Base-by-base conservation (phyloP, 2,797 vertebrate species). In the Neoniphon sammara region DNA sequence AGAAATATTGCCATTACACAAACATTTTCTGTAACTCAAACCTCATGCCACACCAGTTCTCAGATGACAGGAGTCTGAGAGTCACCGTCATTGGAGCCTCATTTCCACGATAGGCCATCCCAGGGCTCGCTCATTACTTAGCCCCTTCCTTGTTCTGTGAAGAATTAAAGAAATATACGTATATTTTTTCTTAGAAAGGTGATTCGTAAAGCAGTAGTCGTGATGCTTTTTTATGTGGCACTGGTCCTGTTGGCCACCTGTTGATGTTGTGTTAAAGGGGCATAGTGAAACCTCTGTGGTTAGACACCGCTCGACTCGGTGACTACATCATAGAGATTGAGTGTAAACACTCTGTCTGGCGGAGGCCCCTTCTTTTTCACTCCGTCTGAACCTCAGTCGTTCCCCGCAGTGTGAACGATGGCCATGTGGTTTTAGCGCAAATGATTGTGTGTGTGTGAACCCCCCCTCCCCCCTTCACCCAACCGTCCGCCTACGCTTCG, bases 401-500 rank as follows among this genome's bases (percentile, higher is more conserved):
- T 84, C 64, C 77, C 85, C 21, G 31, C 87, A 77, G 85, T 77
- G 81, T 86, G 78, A 90, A 83, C 66, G 85, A 88, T 85, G 67
- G 79, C 83, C 34, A 65, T 46, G 52, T 86, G 84, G 80, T 85
- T 91, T 91, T 83, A 78, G 75, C 82, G 76, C 78, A 42, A 89
- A 85, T 82, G 89, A 87, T 89, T 71, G 79, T 85, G 46, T 67
- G 72, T 73, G 83, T 81, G 80, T 27, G 25, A 27, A 78, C 67
- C 73, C 74, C 80, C 84, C 86, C 77, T 73, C 84, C 85, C 87
- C 78, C 83, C 69, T 59, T 71, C 78, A 53, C 73, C 76, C 85
- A 66, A 50, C 78, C 81, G 81, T 84, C 87, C 62, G 86, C 85
- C 91, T 81, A 86, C 81, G 86, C 88, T 58, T 90, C 85, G 80